These are phyloP conservation scores for Ascaphus truei DNA, from an alignment of 2,113 vertebrate species.

Conservation along the genomic window DNA sequence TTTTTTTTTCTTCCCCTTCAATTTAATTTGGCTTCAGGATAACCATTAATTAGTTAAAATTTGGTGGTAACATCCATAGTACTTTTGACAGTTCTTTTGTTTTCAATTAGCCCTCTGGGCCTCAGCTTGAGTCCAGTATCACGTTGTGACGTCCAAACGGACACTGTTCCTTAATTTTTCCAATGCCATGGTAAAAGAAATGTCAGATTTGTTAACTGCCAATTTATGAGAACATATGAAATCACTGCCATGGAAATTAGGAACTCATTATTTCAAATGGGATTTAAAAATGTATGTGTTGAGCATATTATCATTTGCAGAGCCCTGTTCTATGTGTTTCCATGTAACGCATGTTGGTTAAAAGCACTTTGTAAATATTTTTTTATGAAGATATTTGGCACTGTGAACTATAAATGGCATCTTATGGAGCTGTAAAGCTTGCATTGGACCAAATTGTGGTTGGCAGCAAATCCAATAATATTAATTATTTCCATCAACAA, in stretches of 20 bases:
- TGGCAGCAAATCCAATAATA: neutral
- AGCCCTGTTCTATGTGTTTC: too few relatives aligned
- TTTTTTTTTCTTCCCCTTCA: constrained; percentile 35
- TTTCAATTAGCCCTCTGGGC: constrained; percentile 42
- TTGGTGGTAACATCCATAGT: constrained; percentile 36
- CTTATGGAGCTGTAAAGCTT: neutral
- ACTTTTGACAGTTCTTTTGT: constrained; percentile 43
- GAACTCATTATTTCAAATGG: neutral
- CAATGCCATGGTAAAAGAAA: neutral
- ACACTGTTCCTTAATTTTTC: too few relatives aligned
- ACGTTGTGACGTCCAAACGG: neutral
- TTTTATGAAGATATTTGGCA: too few relatives aligned
- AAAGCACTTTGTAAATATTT: too few relatives aligned
- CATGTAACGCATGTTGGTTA: too few relatives aligned
- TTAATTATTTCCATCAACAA: neutral
- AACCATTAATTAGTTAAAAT: constrained; percentile 41
- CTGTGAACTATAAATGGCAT: neutral
- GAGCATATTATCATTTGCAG: too few relatives aligned
- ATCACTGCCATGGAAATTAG: neutral
- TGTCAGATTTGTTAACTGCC: neutral
- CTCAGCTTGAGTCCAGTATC: constrained; percentile 23
- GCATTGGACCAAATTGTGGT: neutral
- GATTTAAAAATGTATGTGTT: neutral
- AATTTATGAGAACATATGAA: neutral
- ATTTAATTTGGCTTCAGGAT: constrained; percentile 39